Base-by-base conservation (phyloP, 2,888 invertebrate species). In the Mythimna lalbum region DNA sequence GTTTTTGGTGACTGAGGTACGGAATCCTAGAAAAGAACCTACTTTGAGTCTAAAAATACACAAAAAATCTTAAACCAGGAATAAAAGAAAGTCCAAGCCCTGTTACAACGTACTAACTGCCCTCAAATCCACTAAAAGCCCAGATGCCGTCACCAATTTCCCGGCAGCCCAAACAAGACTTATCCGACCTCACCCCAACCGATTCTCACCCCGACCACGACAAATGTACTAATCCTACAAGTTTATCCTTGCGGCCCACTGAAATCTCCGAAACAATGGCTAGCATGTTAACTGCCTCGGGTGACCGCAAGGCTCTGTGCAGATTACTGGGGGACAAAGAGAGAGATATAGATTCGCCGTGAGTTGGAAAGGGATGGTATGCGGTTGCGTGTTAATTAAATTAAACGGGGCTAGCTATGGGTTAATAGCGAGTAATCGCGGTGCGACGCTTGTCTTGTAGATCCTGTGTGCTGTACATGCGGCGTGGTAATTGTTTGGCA, bases 251-350 rank as follows among this genome's bases (percentile, higher is more conserved):
- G 85, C 75, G 87, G 87, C 86, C 83, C 80, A 85, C 80, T 87
- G 83, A 88, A 88, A 85, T 87, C 88, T 87, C 89, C 84, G 84
- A 89, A 92, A 93, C 93, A 92, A 93, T 91, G 91, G 91, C 86
- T 86, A 90, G 88, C 93, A 92, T 92, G 93, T 91, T 93, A 92
- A 92, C 92, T 91, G 86, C 91, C 89, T 88, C 76, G 90, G 91
- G 90, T 89, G 89, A 90, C 91, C 91, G 88, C 91, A 90, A 90
- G 89, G 77, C 82, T 82, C 81, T 81, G 78, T 84, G 82, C 83
- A 89, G 88, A 89, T 89, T 89, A 89, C 87, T 76, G 81, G 65
- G 80, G 55, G 57, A 83, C 27, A 63, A 72, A 75, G 84, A 81
- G 49, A 65, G 57, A 67, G 50, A 62, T 69, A 73, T n/a, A 9